phyloP scores from a whole-genome alignment of 2,888 invertebrate genomes.

The Leptura quadrifasciata region DNA sequence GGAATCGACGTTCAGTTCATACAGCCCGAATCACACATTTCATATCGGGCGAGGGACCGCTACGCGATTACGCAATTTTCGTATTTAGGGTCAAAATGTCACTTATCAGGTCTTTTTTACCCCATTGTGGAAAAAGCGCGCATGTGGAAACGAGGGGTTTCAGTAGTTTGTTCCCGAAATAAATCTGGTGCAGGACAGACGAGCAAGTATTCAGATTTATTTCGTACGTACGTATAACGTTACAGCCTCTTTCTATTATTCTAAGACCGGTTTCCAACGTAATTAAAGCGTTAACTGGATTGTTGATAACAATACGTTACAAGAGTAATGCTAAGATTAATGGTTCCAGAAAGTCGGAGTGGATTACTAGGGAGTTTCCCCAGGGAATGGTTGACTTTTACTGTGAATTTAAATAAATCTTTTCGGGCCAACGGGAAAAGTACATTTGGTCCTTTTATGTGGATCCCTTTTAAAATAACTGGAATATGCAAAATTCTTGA shows the following conservation, averaged over 20 bases:
- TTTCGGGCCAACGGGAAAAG: conserved; percentile 10
- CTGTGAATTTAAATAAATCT: conserved; percentile 27
- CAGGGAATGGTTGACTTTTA: background rate
- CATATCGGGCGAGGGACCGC: background rate
- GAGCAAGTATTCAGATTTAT: background rate
- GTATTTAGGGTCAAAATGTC: background rate
- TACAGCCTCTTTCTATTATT: background rate
- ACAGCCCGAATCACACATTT: background rate
- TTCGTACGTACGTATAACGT: background rate
- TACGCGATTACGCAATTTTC: conserved; percentile 3
- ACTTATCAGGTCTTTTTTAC: conserved; percentile 6
- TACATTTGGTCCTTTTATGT: background rate
- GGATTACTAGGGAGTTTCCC: conserved; percentile 2
- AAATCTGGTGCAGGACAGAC: background rate
- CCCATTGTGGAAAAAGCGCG: background rate
- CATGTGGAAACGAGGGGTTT: background rate
- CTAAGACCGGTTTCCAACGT: background rate
- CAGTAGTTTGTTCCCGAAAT: background rate
- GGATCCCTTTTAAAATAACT: conserved; percentile 3
- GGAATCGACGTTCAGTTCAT: background rate
- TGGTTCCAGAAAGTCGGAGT: conserved; percentile 2
- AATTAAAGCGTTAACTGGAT: conserved; percentile 13
- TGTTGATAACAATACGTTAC: conserved; percentile 15
- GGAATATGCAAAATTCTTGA: background rate
- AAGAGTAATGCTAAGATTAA: conserved; percentile 13